These are phyloP conservation scores for Sternarchorhynchus goeldii DNA, from an alignment of 2,797 vertebrate species.

Conservation along the genomic window DNA sequence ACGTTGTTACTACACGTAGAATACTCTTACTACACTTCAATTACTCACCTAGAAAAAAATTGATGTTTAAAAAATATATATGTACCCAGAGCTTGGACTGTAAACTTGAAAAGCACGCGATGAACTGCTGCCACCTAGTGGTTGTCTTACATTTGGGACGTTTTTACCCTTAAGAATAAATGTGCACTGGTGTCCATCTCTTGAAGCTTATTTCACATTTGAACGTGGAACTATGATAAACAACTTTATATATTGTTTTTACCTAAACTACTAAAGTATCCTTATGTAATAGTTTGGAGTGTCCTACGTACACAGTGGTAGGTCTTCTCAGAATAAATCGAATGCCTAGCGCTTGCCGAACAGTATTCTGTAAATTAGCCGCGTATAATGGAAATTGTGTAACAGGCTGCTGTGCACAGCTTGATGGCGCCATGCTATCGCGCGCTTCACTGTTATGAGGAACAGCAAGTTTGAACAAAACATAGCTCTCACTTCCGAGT, in stretches of 20 bases:
- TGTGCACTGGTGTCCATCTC: background rate
- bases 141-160: background rate
- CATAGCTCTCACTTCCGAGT: conserved; percentile 68
- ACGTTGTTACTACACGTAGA: no score
- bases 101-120: background rate
- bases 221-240: background rate
- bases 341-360: no score
- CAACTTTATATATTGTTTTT: no score
- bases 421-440: background rate
- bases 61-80: no score
- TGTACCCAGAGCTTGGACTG: background rate
- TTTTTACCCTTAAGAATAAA: background rate
- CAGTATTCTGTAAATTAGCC: no score
- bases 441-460: conserved; percentile 57
- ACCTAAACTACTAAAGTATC: no score
- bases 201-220: background rate
- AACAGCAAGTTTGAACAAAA: conserved; percentile 68
- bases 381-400: background rate
- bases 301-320: no score
- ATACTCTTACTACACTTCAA: no score
- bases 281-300: no score
- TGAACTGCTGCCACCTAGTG: conserved; percentile 60
- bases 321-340: no score
- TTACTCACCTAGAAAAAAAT: no score
- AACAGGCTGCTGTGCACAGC: background rate